Base-by-base conservation (phyloP, 2,797 vertebrate species). In the Cynodonichthys magdalenae region DNA sequence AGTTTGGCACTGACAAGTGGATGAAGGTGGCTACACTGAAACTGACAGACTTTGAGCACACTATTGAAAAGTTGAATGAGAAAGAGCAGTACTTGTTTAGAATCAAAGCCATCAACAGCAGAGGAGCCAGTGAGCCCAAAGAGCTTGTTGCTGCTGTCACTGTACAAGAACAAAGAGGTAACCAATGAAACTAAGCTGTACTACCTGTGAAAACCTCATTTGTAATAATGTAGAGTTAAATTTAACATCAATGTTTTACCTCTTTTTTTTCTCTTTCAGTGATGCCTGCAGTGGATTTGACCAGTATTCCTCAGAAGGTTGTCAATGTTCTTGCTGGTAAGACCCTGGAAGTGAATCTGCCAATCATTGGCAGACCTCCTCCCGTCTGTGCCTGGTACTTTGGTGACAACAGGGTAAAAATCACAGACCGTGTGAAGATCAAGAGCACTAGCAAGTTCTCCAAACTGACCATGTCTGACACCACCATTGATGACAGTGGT, bases 21-120 rank as follows among this genome's bases (percentile, higher is more conserved):
- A 93, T 99, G 96, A 99, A 97, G 79, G 96, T 97, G 56, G 95
- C 95, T 63, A 95, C 95, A 0, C 64, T 99, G 76, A 99, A 99
- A 85, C 92, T 93, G 77, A 95, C 95, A 0, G 83, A 97, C 79
- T 93, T 95, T 0, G 95, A 97, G 59, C 95, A 96, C 75, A 99
- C 96, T 20, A 90, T 99, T 8, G 94, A 95, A 54, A 97, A 97
- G 79, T 92, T 99, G 62, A 99, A 98, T 75, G 97, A 99, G 89
- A 93, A 93, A 0, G 98, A 99, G 89, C 95, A 99, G 72, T 99
- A 97, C 79, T 86, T 97, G 79, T 98, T 99, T 89, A 95, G 97
- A 82, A 92, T 99, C 69, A 93, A 90, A 87, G 97, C 96, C 39
- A 85, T 97, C 79, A 99, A 99, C 90, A 96, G 96, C 89, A 95